Base-by-base conservation (phyloP, 1,140 invertebrate species). In the Lineus longissimus region DNA sequence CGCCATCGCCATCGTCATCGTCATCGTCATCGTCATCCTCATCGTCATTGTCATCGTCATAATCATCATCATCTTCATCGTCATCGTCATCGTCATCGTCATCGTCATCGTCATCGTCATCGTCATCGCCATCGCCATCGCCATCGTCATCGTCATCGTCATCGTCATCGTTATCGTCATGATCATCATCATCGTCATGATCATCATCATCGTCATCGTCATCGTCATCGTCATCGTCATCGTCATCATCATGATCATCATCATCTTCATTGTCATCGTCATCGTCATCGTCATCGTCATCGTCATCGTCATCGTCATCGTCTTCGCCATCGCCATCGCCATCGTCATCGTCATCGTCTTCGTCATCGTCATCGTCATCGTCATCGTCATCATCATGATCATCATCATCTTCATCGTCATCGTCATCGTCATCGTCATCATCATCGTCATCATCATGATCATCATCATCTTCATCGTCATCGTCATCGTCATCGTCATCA, bases 101-200 rank as follows among this genome's bases (percentile, higher is more conserved):
- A 19, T 23, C 27, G 13, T n/a, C 41, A 33, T 25, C 27, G 13
- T n/a, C 2, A 45, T 55, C 17, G 19, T 11, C 59, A n/a, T n/a
- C n/a, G n/a, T n/a, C 23, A 22, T 25, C 55, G 43, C n/a, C 27
- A 2, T 29, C n/a, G n/a, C n/a, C 63, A 55, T 66, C 55, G 45
- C 63, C 51, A 63, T 56, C 55, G 47, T 63, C 51, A 57, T 63
- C 60, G 63, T 57, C 61, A 66, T 56, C 61, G 57, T 63, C 55
- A 57, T 63, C 61, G 63, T 63, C 64, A 57, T 66, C 64, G 63
- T n/a, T n/a, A n/a, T n/a, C n/a, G n/a, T n/a, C n/a, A n/a, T n/a
- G n/a, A n/a, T n/a, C n/a, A n/a, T n/a, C n/a, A n/a, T n/a, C n/a
- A n/a, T n/a, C n/a, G n/a, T n/a, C n/a, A n/a, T n/a, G n/a, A n/a